These are phyloP conservation scores for Strongylocentrotus purpuratus DNA, from an alignment of 35 echinoderm and acorn worm genomes.

Conservation along the genomic window DNA sequence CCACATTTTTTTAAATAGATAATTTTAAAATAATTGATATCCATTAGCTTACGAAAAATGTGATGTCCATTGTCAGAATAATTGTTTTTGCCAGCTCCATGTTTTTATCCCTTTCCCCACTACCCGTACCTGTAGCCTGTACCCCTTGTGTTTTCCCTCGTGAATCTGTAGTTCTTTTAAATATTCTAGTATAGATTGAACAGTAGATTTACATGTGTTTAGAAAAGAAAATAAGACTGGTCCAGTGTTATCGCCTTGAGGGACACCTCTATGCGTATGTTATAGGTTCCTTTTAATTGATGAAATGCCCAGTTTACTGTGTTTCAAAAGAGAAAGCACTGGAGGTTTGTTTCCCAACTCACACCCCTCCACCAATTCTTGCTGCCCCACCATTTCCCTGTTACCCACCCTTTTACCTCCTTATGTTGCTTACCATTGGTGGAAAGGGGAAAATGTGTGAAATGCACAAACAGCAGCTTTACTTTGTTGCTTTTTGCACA, in stretches of 20 bases:
- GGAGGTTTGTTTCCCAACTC: background rate
- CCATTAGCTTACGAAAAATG: too few species aligned
- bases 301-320: background rate
- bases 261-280: background rate
- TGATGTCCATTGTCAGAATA: too few species aligned
- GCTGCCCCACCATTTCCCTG: background rate
- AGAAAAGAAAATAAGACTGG: background rate
- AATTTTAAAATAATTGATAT: too few species aligned
- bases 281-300: background rate
- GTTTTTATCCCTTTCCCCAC: background rate
- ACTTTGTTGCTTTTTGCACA: background rate
- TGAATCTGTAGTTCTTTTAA: background rate
- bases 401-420: background rate
- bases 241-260: background rate
- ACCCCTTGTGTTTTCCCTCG: too few species aligned
- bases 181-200: background rate
- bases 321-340: background rate
- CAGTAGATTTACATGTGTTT: background rate
- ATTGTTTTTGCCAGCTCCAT: too few species aligned
- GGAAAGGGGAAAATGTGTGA: background rate
- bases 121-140: background rate
- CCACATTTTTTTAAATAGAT: too few species aligned
- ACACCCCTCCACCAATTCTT: background rate
- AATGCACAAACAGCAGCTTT: background rate
- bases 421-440: background rate